These are phyloP conservation scores for Gymnothorax reevesii DNA, from an alignment of 2,797 vertebrate species.

Conservation along the genomic window DNA sequence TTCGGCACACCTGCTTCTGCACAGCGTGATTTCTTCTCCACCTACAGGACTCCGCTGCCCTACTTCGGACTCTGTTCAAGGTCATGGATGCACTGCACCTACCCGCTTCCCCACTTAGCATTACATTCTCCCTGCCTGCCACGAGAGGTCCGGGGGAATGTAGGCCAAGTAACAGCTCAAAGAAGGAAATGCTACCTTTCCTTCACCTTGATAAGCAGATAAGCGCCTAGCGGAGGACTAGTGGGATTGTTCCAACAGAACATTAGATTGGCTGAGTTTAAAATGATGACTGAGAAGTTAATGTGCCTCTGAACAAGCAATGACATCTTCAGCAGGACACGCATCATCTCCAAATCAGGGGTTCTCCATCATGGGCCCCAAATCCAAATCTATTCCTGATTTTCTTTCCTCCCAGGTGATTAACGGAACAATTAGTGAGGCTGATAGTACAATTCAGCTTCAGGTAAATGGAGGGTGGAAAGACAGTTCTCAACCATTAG, in stretches of 20 bases:
- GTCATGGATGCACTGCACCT: constrained; percentile 48
- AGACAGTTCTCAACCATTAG: too few relatives aligned
- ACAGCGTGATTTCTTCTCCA: constrained; percentile 37
- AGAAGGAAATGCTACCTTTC: constrained; percentile 9
- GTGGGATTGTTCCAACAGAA: background rate
- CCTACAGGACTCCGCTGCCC: constrained; percentile 43
- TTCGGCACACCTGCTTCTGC: constrained; percentile 38
- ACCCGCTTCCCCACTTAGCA: constrained; percentile 45
- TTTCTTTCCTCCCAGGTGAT: too few relatives aligned
- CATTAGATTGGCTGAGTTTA: background rate
- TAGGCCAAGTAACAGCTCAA: constrained; percentile 32
- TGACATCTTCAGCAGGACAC: background rate
- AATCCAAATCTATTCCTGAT: too few relatives aligned
- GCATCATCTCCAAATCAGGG: background rate
- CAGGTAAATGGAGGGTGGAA: too few relatives aligned
- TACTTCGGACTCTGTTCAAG: constrained; percentile 58
- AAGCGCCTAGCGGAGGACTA: constrained; percentile 11
- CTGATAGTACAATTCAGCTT: too few relatives aligned
- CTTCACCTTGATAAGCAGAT: constrained; percentile 38
- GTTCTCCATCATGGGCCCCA: too few relatives aligned
- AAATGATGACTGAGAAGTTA: background rate
- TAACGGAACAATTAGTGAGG: too few relatives aligned
- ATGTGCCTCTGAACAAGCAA: background rate
- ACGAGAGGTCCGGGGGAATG: constrained; percentile 27
- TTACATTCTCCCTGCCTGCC: constrained; percentile 31